Conservation (phyloP, 2,113 vertebrate species). For the Marcusenius ussheri region DNA sequence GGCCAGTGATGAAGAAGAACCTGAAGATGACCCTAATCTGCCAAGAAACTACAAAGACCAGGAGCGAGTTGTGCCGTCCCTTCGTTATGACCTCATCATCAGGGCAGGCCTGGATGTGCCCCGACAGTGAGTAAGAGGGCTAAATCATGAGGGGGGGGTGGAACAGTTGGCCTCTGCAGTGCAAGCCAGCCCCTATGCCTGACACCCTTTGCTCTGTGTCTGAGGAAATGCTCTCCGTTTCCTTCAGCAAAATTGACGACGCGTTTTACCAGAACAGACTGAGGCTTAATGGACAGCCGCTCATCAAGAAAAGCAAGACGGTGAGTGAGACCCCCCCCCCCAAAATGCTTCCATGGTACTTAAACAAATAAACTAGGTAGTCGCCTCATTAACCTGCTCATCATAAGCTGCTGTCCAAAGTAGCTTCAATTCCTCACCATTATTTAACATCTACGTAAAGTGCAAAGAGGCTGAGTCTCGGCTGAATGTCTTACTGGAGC, state of each 20-base stretch:
- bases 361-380: background rate
- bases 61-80: slow-evolving; percentile 76
- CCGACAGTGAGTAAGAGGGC: slow-evolving; percentile 75
- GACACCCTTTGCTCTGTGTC: background rate
- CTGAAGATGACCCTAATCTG: slow-evolving; percentile 50
- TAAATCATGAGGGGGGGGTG: background rate
- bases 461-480: background rate
- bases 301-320: slow-evolving; percentile 93
- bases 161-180: background rate
- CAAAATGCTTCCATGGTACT: background rate
- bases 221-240: slow-evolving; percentile 15
- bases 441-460: background rate
- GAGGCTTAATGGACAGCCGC: slow-evolving; percentile 83
- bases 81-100: slow-evolving; percentile 80
- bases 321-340: slow-evolving; percentile 55
- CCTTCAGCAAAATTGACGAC: slow-evolving; percentile 87
- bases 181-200: background rate
- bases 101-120: slow-evolving; percentile 81
- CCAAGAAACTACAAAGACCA: slow-evolving; percentile 83
- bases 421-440: background rate
- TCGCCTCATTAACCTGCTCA: background rate
- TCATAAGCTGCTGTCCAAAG: background rate
- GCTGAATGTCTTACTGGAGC: background rate
- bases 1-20: slow-evolving; percentile 61
- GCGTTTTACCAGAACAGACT: slow-evolving; percentile 85